These are phyloP conservation scores for Alviniconcha strummeri DNA, from an alignment of 2,888 invertebrate species.

Conservation along the genomic window DNA sequence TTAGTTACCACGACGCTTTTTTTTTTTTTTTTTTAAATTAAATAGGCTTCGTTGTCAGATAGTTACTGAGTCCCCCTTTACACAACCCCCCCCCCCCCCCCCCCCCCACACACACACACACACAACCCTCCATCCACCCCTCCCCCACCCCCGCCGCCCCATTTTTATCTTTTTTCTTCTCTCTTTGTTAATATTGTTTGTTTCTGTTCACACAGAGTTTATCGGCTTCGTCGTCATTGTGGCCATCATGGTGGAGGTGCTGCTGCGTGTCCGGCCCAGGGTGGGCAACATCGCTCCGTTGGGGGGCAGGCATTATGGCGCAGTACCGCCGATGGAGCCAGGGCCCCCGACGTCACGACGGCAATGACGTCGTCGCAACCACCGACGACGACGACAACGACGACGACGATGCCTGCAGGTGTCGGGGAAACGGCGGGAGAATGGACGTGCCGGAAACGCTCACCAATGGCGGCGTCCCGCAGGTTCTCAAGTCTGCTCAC, in stretches of 20 bases:
- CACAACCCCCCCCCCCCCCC: too few species aligned
- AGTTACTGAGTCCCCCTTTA: too few species aligned
- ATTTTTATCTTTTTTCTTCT: too few species aligned
- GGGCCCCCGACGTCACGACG: not conserved
- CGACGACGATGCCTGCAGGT: not conserved
- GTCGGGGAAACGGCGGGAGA: not conserved
- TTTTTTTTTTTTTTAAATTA: too few species aligned
- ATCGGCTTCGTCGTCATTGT: constrained; percentile 45
- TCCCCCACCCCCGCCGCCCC: too few species aligned
- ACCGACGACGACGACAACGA: not conserved
- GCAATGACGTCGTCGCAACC: not conserved
- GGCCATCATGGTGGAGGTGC: constrained; percentile 51
- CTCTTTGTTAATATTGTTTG: too few species aligned
- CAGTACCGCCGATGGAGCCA: constrained; percentile 19
- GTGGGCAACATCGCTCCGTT: constrained; percentile 31
- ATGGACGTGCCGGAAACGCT: constrained; percentile 2
- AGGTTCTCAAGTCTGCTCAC: constrained; percentile 25
- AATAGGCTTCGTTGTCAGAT: too few species aligned
- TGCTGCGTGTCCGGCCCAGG: constrained; percentile 48
- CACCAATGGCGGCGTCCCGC: constrained; percentile 25
- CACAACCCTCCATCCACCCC: too few species aligned
- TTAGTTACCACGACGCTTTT: too few species aligned
- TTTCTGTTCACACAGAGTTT: constrained; percentile 33
- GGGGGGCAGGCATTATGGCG: constrained; percentile 12
- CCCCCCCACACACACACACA: too few species aligned